Conservation (phyloP, 2,888 invertebrate genomes). For the Lasius fuliginosus region DNA sequence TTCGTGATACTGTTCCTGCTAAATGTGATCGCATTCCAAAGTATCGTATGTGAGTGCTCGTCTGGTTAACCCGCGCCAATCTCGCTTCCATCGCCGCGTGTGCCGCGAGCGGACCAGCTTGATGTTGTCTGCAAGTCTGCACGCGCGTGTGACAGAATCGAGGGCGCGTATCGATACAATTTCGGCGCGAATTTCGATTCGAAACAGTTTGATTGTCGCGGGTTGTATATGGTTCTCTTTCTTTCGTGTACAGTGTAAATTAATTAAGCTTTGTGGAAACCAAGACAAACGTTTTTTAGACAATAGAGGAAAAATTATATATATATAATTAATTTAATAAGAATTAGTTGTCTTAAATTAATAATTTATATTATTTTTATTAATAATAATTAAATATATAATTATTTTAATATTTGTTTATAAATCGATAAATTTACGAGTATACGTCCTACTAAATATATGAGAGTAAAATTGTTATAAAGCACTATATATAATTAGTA, state of each 20-base stretch:
- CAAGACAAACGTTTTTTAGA: background rate
- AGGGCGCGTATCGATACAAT: background rate
- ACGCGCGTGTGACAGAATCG: background rate
- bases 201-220: background rate
- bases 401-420: background rate
- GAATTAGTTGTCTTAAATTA: background rate
- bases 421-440: background rate
- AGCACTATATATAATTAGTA: background rate
- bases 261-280: background rate
- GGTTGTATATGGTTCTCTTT: background rate
- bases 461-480: background rate
- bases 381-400: background rate
- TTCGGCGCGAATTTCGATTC: background rate
- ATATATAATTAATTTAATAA: background rate
- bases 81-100: background rate
- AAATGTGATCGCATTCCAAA: constrained; percentile 71
- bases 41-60: constrained; percentile 75
- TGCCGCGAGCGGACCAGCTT: background rate
- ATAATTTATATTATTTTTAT: background rate
- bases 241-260: background rate
- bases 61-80: background rate
- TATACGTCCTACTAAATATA: background rate
- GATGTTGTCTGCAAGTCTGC: background rate
- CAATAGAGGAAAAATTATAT: no score
- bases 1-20: constrained; percentile 72